These are phyloP conservation scores for Anguilla anguilla DNA, from an alignment of 2,797 vertebrate genomes.

Conservation along the genomic window DNA sequence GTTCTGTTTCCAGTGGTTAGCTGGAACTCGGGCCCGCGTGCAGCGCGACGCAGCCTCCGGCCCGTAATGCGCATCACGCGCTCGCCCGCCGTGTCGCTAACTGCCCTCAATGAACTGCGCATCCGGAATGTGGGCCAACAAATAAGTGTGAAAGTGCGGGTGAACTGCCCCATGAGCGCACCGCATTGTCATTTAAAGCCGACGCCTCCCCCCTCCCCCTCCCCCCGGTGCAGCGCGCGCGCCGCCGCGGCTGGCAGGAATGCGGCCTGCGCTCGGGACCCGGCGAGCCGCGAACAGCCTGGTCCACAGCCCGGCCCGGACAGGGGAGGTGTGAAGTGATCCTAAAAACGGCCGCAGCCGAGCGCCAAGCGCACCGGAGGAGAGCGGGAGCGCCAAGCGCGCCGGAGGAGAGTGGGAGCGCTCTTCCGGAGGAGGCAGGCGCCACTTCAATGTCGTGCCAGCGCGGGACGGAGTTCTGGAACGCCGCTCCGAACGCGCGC, in stretches of 20 bases:
- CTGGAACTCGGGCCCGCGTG: background rate
- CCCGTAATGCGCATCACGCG: background rate
- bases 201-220: background rate
- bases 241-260: conserved; percentile 11
- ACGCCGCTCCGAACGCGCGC: background rate
- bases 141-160: conserved; percentile 11
- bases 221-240: background rate
- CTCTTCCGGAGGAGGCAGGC: background rate
- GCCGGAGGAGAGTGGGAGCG: background rate
- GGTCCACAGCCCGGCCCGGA: conserved; percentile 1
- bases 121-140: conserved; percentile 1
- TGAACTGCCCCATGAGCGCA: background rate
- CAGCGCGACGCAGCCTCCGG: background rate
- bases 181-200: conserved; percentile 18
- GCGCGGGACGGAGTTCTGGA: background rate
- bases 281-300: background rate
- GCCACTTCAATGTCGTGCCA: background rate
- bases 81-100: background rate
- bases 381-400: conserved; percentile 2
- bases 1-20: background rate
- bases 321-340: conserved; percentile 37
- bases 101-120: background rate
- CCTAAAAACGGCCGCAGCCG: conserved; percentile 24
- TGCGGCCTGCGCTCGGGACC: background rate
- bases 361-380: conserved; percentile 25